phyloP scores from a whole-genome alignment of 2,888 invertebrate genomes.

The Cylloceria caligata region DNA sequence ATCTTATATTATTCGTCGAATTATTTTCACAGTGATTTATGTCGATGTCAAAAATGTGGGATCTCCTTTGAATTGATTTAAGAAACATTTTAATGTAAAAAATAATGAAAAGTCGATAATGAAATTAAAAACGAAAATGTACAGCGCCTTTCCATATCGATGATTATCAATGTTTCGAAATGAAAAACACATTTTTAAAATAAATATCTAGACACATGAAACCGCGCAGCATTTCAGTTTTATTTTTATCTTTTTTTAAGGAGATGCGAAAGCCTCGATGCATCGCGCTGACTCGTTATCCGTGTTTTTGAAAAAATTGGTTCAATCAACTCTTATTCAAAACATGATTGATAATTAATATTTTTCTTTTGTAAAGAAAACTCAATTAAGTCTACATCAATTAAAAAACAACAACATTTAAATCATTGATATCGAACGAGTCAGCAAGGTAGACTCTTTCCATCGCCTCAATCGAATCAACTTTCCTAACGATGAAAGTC shows the following conservation, averaged over 20 bases:
- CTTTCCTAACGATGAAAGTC: neutral
- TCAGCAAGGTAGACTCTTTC: neutral
- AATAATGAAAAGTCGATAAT: neutral
- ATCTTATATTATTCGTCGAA: neutral
- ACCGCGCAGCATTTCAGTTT: neutral
- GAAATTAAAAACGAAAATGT: neutral
- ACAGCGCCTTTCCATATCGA: neutral
- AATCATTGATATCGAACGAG: neutral
- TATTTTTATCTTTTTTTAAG: neutral
- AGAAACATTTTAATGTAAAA: neutral
- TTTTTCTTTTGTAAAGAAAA: neutral
- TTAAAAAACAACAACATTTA: too few species aligned
- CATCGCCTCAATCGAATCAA: constrained; percentile 1
- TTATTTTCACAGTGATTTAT: too few species aligned
- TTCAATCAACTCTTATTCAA: too few species aligned
- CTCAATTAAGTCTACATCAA: neutral
- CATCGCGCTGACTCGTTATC: too few species aligned
- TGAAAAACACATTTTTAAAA: neutral
- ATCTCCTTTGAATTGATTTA: too few species aligned
- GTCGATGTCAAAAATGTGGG: too few species aligned
- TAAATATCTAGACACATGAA: neutral
- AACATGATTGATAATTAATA: neutral
- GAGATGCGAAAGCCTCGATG: neutral
- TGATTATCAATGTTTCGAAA: neutral
- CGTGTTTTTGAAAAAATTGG: too few species aligned